A percentile compares a stretch with the other conserved stretches of the same genome.
These are phyloP conservation scores for Plutella xylostella DNA, from an alignment of 2,888 invertebrate genomes.

Conservation along the genomic window DNA sequence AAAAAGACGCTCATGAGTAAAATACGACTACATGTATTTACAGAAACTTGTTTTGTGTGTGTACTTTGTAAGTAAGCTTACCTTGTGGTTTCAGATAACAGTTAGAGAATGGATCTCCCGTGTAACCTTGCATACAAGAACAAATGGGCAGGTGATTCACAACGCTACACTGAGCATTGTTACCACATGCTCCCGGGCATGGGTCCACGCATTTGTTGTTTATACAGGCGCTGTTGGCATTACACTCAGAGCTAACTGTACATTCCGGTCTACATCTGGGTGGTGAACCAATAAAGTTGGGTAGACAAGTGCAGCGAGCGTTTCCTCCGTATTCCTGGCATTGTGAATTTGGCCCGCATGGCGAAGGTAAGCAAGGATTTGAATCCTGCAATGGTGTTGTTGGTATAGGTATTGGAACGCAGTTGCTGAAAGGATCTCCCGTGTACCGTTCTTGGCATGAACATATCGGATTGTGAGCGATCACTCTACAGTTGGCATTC, in stretches of 20 bases:
- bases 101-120: constrained; percentile 79
- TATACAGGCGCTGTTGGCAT: constrained; percentile 75
- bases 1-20: constrained; percentile 10
- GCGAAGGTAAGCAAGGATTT: constrained; percentile 78
- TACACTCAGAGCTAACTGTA: constrained; percentile 77
- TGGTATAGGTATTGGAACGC: constrained; percentile 46
- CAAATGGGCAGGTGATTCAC: constrained; percentile 78
- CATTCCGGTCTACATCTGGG: constrained; percentile 83
- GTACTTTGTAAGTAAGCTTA: constrained; percentile 18
- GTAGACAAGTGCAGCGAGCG: constrained; percentile 77
- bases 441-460: constrained; percentile 78
- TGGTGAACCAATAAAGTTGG: constrained; percentile 80
- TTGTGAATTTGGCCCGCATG: constrained; percentile 83
- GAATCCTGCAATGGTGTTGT: constrained; percentile 29
- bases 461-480: constrained; percentile 86
- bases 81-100: constrained; percentile 45
- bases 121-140: constrained; percentile 74
- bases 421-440: constrained; percentile 80
- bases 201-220: constrained; percentile 80
- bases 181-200: constrained; percentile 82
- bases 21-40: background rate
- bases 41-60: background rate
- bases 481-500: constrained; percentile 82
- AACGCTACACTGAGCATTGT: constrained; percentile 79
- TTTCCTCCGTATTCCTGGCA: constrained; percentile 76